Evolutionary conservation across 2,888 invertebrate species (phyloP).

Genomic region (Deilephila porcellus): DNA sequence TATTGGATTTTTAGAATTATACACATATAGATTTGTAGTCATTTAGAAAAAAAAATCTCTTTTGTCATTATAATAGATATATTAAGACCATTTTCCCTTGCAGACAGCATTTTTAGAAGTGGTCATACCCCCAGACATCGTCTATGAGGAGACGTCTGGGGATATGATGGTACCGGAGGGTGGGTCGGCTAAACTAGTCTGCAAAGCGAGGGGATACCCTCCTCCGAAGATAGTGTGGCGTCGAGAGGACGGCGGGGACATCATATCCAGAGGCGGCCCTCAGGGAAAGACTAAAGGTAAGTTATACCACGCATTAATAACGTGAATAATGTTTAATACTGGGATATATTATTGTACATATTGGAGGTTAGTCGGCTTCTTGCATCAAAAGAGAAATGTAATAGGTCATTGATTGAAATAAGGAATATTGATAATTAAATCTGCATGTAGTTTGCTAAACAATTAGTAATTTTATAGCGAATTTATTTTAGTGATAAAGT

Average conservation of each 20-base stretch:
- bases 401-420: too few relatives aligned
- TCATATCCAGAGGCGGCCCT: conserved; percentile 90
- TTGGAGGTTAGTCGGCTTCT: too few relatives aligned
- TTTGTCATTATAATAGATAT: not conserved
- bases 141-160: conserved; percentile 95
- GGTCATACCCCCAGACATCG: conserved; percentile 95
- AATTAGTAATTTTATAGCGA: too few relatives aligned
- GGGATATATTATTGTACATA: too few relatives aligned
- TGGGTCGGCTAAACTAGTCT: conserved; percentile 93
- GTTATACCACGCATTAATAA: conserved; percentile 28
- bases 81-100: conserved; percentile 36
- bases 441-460: too few relatives aligned
- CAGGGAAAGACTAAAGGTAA: conserved; percentile 90
- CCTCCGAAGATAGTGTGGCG: conserved; percentile 94
- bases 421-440: too few relatives aligned
- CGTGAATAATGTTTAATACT: not conserved
- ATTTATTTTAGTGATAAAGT: too few relatives aligned
- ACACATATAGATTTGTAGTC: too few relatives aligned
- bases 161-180: conserved; percentile 98
- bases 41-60: too few relatives aligned
- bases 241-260: conserved; percentile 93
- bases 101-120: conserved; percentile 95
- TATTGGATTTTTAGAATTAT: too few relatives aligned
- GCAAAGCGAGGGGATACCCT: conserved; percentile 93
- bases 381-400: too few relatives aligned